Percentiles rank a stretch among this genome's conserved stretches.
Evolutionary conservation across 1,140 invertebrate genomes (phyloP).

Genomic region (Nasonia vitripennis): DNA sequence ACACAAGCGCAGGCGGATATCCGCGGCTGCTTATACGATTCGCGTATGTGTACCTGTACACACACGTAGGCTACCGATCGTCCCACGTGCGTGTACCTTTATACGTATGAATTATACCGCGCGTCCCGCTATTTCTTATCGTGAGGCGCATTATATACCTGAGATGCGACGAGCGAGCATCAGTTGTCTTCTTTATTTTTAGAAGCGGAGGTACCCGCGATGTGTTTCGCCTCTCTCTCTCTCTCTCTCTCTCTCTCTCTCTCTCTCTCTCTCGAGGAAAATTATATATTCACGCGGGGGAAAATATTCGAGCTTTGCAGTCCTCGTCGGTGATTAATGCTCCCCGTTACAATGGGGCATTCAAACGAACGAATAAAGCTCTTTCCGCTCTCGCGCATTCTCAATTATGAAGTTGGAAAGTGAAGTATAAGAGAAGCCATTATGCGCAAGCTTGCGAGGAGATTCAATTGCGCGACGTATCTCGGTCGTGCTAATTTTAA

Average conservation of each 20-base stretch:
- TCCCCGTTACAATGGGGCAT: neutral
- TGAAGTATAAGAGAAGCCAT: neutral
- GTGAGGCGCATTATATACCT: too few relatives aligned
- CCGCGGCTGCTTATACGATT: neutral
- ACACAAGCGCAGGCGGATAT: constrained; percentile 6
- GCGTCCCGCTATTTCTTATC: neutral
- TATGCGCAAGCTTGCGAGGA: neutral
- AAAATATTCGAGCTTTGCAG: neutral
- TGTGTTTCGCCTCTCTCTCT: too few relatives aligned
- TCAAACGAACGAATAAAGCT: neutral
- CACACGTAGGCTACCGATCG: neutral
- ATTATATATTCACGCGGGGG: too few relatives aligned
- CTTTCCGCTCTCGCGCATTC: neutral
- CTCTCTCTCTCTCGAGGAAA: too few relatives aligned
- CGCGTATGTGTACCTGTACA: neutral
- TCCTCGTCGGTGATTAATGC: neutral
- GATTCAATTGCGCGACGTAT: neutral
- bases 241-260: too few relatives aligned
- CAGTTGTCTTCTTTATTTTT: neutral
- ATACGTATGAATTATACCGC: neutral
- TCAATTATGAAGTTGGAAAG: neutral
- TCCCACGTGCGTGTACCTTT: neutral
- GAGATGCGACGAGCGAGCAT: neutral
- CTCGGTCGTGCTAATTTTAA: constrained; percentile 18
- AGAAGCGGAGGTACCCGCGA: too few relatives aligned